Conservation (phyloP, 2,888 invertebrate species). For the Rhorus exstirpatorius region DNA sequence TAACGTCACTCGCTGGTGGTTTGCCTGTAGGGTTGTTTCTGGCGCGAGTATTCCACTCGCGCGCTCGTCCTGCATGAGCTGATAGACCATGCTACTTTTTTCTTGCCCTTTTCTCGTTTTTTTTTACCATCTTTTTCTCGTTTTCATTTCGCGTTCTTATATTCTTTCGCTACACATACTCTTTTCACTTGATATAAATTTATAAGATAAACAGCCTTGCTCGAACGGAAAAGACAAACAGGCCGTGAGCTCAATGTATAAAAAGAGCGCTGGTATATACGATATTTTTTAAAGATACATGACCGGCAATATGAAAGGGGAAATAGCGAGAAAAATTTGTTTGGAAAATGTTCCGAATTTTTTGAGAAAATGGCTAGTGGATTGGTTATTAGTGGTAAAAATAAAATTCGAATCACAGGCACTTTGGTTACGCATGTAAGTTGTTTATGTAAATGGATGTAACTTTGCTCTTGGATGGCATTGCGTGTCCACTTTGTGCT, state of each 20-base stretch:
- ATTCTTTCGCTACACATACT: constrained; percentile 34
- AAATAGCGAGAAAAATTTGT: neutral
- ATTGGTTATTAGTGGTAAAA: too few relatives aligned
- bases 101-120: constrained; percentile 51
- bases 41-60: constrained; percentile 36
- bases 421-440: too few relatives aligned
- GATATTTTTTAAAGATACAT: neutral
- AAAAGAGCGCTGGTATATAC: constrained; percentile 24
- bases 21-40: constrained; percentile 56
- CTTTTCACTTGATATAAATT: constrained; percentile 68
- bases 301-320: neutral
- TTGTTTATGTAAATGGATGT: too few relatives aligned
- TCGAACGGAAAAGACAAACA: constrained; percentile 60
- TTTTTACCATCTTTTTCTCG: constrained; percentile 44
- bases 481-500: too few relatives aligned
- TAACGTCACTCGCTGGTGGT: constrained; percentile 73
- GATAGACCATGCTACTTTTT: constrained; percentile 55
- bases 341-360: neutral
- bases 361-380: neutral
- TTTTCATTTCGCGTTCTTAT: constrained; percentile 51
- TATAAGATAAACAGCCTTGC: constrained; percentile 70
- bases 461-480: too few relatives aligned
- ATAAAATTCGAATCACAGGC: too few relatives aligned
- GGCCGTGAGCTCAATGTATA: constrained; percentile 40
- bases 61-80: constrained; percentile 31